Conservation (phyloP, 2,113 vertebrate species). For the Prietella phreatophila region DNA sequence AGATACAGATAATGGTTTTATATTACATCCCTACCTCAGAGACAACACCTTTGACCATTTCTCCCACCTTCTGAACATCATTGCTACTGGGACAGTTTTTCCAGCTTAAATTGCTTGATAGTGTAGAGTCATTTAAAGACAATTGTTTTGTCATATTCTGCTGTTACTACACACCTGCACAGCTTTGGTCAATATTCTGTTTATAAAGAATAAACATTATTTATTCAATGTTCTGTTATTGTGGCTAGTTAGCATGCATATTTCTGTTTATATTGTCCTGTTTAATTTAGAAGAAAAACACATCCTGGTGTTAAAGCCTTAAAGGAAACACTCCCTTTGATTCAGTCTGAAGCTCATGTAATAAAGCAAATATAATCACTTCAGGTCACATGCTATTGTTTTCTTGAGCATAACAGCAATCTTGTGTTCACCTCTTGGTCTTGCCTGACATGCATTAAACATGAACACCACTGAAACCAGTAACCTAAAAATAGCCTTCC, state of each 20-base stretch:
- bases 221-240: background rate
- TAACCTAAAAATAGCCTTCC: slow-evolving; percentile 10
- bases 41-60: background rate
- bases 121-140: background rate
- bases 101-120: background rate
- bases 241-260: background rate
- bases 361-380: background rate
- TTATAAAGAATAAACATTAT: too few relatives aligned
- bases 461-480: slow-evolving; percentile 19
- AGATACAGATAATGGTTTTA: background rate
- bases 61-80: background rate
- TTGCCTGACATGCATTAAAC: slow-evolving; percentile 13
- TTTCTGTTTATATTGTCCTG: background rate
- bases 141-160: background rate
- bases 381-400: slow-evolving; percentile 1
- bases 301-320: background rate
- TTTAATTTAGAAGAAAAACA: background rate
- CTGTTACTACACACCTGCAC: background rate
- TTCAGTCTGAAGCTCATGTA: background rate
- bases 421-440: background rate
- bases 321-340: background rate
- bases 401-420: background rate
- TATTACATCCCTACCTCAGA: background rate
- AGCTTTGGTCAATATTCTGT: background rate
- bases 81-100: background rate